These are phyloP conservation scores for Nanger granti DNA, from an alignment of 2,113 vertebrate species.

Conservation along the genomic window DNA sequence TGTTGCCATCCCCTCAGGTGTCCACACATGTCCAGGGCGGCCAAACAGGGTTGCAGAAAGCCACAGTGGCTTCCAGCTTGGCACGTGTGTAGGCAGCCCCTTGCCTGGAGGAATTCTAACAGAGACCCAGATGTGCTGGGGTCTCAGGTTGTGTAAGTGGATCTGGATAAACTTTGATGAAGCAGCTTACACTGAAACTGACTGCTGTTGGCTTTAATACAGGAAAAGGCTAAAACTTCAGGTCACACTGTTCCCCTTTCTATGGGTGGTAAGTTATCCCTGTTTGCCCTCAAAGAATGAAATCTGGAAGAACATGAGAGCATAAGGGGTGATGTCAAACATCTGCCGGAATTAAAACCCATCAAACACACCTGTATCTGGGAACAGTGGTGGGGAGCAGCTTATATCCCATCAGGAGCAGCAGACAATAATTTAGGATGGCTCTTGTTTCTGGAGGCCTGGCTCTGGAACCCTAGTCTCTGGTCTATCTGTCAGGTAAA, in stretches of 20 bases:
- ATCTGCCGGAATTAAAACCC: neutral
- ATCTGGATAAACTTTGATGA: neutral
- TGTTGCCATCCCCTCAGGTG: neutral
- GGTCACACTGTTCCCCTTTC: neutral
- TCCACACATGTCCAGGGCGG: neutral
- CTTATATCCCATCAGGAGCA: neutral
- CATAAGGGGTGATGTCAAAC: neutral
- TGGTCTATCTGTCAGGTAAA: neutral
- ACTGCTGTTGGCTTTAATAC: neutral
- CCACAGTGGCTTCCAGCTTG: rapidly evolving
- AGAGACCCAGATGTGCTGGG: neutral
- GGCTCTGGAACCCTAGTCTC: neutral
- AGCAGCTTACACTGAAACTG: neutral
- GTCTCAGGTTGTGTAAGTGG: neutral
- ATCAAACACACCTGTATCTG: neutral
- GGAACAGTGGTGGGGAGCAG: neutral
- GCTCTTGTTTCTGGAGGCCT: neutral
- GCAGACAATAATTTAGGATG: neutral
- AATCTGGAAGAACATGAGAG: neutral
- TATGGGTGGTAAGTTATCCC: neutral
- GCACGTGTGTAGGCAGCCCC: neutral
- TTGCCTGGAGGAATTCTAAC: neutral
- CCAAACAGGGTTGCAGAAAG: neutral
- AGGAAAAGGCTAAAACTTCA: neutral
- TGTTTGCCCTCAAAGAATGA: neutral